phyloP scores from a whole-genome alignment of 2,113 vertebrate genomes.

The Phalacrocorax pelagicus region DNA sequence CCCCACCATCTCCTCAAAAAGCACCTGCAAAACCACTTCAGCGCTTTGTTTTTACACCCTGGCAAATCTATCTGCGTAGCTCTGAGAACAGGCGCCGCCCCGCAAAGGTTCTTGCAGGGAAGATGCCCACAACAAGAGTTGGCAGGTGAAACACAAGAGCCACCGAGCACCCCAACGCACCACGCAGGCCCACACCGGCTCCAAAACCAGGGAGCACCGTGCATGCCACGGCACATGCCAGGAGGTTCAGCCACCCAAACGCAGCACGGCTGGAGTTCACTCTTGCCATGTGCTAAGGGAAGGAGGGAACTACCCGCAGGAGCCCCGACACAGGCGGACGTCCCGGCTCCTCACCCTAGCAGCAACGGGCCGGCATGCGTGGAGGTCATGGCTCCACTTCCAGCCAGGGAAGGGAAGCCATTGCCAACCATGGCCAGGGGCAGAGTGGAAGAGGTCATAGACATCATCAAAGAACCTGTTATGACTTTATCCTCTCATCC shows the following conservation, averaged over 20 bases:
- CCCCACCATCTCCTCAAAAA: neutral
- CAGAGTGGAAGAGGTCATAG: neutral
- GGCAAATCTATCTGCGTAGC: accelerated
- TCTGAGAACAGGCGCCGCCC: accelerated
- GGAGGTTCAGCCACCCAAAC: neutral
- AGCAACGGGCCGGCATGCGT: neutral
- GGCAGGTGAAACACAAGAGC: neutral
- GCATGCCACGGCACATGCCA: accelerated
- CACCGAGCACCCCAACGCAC: neutral
- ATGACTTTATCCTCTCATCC: neutral
- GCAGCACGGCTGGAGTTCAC: neutral
- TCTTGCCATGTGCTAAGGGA: neutral
- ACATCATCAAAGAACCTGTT: neutral
- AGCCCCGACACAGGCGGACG: accelerated
- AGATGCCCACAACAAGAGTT: neutral
- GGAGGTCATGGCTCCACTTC: neutral
- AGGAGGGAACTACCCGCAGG: neutral
- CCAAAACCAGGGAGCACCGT: neutral
- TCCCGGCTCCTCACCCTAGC: neutral
- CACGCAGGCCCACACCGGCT: accelerated
- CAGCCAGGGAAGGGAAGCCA: neutral
- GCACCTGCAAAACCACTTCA: neutral
- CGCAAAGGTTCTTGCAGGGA: accelerated
- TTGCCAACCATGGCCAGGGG: neutral
- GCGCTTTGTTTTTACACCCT: neutral